Evolutionary conservation across 2,797 vertebrate genomes (phyloP).

Genomic region (Xerus rutilus): DNA sequence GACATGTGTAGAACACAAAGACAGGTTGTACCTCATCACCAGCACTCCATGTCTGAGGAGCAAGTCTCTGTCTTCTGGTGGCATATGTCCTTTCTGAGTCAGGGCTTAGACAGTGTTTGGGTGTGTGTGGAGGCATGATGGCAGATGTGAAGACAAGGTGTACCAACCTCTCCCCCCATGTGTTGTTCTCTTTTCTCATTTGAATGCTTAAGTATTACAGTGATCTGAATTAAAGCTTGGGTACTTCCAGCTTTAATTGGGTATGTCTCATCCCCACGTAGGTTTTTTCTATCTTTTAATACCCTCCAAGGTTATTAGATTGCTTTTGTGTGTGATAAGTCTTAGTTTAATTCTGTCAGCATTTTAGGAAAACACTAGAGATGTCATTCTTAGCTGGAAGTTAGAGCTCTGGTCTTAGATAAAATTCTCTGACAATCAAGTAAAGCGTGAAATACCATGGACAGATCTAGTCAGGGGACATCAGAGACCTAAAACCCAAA

Average conservation of each 20-base stretch:
- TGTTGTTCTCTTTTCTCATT: neutral
- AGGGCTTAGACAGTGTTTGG: neutral
- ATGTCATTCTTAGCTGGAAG: neutral
- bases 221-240: neutral
- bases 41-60: too few species aligned
- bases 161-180: too few species aligned
- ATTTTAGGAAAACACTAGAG: neutral
- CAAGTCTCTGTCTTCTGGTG: too few species aligned
- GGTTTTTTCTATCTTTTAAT: too few species aligned
- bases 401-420: neutral
- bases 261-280: too few species aligned
- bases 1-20: neutral
- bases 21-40: neutral
- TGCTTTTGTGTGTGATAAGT: neutral
- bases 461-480: neutral
- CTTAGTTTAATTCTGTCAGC: neutral
- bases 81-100: too few species aligned
- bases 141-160: too few species aligned
- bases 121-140: fast-evolving
- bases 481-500: neutral
- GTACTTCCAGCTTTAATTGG: too few species aligned
- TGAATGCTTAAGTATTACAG: neutral
- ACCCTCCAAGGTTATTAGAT: too few species aligned
- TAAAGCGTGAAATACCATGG: neutral
- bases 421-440: neutral